Evolutionary conservation across 2,888 invertebrate species (phyloP).

Genomic region (Neria commutata): DNA sequence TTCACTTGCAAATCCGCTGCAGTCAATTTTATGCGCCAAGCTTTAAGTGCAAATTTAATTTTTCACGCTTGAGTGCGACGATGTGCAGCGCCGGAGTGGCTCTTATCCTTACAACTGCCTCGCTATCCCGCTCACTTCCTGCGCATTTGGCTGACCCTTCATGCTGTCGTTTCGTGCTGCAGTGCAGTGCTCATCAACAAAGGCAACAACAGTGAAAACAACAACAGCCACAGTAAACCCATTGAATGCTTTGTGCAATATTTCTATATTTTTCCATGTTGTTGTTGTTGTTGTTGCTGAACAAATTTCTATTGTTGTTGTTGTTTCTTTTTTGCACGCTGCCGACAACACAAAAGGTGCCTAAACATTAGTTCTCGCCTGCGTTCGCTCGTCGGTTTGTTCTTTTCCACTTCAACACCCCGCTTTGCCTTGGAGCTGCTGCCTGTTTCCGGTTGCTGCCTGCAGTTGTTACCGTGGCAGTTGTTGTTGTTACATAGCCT

Average conservation of each 20-base stretch:
- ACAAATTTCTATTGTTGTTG: conserved; percentile 27
- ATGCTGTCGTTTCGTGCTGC: no score
- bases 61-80: conserved; percentile 9
- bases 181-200: no score
- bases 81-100: conserved; percentile 13
- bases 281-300: conserved; percentile 14
- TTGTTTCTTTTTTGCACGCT: conserved; percentile 21
- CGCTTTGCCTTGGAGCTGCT: conserved; percentile 1
- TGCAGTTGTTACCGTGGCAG: background rate
- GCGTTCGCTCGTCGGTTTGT: background rate
- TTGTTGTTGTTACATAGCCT: background rate
- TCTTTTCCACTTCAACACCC: conserved; percentile 11
- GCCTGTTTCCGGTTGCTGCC: conserved; percentile 10
- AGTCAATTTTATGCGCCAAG: background rate
- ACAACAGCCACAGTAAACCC: conserved; percentile 19
- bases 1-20: background rate
- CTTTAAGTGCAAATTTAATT: conserved; percentile 14
- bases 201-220: conserved; percentile 16
- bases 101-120: no score
- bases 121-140: no score
- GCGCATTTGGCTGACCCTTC: no score
- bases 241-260: conserved; percentile 16
- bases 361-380: conserved; percentile 45
- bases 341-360: conserved; percentile 39
- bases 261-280: conserved; percentile 27